These are phyloP conservation scores for Malurus leucopterus DNA, from an alignment of 2,797 vertebrate species.

Conservation along the genomic window DNA sequence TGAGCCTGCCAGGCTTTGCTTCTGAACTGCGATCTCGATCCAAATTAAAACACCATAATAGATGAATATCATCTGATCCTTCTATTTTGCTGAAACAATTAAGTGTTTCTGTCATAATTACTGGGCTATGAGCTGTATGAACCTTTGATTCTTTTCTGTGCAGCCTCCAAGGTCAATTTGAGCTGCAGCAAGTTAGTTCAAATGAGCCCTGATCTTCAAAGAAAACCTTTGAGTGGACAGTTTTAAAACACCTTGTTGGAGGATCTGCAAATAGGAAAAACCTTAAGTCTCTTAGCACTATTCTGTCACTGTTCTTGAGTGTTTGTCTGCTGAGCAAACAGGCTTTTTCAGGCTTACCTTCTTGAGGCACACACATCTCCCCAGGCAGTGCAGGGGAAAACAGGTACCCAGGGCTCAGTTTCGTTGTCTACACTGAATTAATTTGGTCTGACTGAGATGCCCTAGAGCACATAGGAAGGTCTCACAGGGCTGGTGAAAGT, in stretches of 20 bases:
- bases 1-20: background rate
- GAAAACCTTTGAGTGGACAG: background rate
- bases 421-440: background rate
- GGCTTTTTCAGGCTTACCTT: background rate
- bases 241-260: background rate
- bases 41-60: background rate
- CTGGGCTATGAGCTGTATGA: background rate
- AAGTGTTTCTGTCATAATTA: background rate
- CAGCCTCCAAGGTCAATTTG: background rate
- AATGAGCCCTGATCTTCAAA: background rate
- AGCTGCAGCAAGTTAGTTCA: background rate
- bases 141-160: background rate
- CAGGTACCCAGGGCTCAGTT: background rate
- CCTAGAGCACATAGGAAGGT: background rate
- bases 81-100: background rate
- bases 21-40: accelerated
- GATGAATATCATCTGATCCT: background rate
- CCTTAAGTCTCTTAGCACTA: background rate
- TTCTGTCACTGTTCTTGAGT: background rate
- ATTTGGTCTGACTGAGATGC: background rate
- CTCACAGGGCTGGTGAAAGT: background rate
- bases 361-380: background rate
- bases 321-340: background rate
- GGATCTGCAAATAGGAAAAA: background rate
- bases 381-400: background rate